Evolutionary conservation across 2,888 invertebrate species (phyloP), one percentile per base, ranked within the genome.

Genomic region (Diogma glabrata): DNA sequence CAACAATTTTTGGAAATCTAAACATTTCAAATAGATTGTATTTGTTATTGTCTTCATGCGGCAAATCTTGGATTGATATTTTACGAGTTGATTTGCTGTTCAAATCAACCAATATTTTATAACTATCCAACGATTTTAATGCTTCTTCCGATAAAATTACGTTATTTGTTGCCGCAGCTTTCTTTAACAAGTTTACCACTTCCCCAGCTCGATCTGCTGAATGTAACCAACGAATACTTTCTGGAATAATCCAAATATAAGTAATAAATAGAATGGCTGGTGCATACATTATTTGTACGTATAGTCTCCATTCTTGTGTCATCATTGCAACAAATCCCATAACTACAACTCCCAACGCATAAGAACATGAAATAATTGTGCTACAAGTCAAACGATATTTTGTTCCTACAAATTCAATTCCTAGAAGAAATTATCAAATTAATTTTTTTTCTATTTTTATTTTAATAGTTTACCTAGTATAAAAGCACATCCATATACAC

Each of bases 211-310:
- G 2, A 3, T 23, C 43, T 3, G 20, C n/a, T 2, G 43, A 12
- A 1, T 22, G 14, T 14, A 43, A n/a, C 43, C 43, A 43, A 5
- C 43, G 22, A 51, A 77, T 69, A 54, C 81, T 81, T 69, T 82
- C 82, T 49, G 81, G 78, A 14, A 79, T 61, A 30, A 80, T 59
- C 70, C 79, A 74, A 61, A 76, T 74, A 65, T 82, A 81, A 16
- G 75, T 2, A 9, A 43, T n/a, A n/a, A n/a, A 43, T n/a, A 23
- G 23, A 43, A 22, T 4, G 22, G 20, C n/a, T 14, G 6, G 14
- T 22, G 14, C 23, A 16, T 46, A 46, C 5, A 16, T 14, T 2
- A 43, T 23, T 7, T 10, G 22, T 22, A 43, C 3, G n/a, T 14
- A n/a, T 7, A 23, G 20, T 22, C 6, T 43, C 43, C 43, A 43